These are phyloP conservation scores for Xiphophorus couchianus DNA, from an alignment of 2,113 vertebrate species.

Conservation along the genomic window DNA sequence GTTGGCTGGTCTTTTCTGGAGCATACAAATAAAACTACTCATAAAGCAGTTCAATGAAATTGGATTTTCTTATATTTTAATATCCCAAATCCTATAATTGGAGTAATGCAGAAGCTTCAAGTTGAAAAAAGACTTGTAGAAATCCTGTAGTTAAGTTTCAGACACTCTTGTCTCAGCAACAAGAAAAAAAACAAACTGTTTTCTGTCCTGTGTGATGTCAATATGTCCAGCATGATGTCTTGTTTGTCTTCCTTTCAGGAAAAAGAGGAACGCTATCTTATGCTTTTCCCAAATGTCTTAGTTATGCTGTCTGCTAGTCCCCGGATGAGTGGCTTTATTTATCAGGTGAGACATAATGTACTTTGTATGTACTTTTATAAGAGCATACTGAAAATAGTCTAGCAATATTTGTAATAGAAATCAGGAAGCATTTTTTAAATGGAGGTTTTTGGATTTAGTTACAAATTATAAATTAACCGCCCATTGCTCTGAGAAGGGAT, in stretches of 20 bases:
- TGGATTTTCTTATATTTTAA: no score
- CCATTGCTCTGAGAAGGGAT: background rate
- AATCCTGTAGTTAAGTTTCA: background rate
- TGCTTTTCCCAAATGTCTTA: constrained; percentile 90
- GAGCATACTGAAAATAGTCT: background rate
- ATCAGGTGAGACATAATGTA: constrained; percentile 83
- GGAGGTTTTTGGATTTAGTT: background rate
- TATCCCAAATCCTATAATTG: no score
- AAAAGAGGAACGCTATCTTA: constrained; percentile 93
- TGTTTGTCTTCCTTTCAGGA: constrained; percentile 79
- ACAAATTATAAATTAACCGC: background rate
- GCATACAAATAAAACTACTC: background rate
- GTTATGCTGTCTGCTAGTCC: constrained; percentile 94
- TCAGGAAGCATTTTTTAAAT: background rate
- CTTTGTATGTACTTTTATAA: background rate
- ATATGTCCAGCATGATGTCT: background rate
- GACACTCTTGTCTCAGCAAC: background rate
- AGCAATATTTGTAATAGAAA: no score
- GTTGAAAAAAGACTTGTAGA: no score
- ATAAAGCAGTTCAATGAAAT: background rate
- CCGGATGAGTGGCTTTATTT: constrained; percentile 98
- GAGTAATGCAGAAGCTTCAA: no score
- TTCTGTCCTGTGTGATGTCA: background rate
- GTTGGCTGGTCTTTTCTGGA: background rate
- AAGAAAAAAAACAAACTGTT: background rate